Evolutionary conservation across 2,888 invertebrate species (phyloP), one percentile per base, ranked within the genome.

Genomic region (Nomada goodeniana): DNA sequence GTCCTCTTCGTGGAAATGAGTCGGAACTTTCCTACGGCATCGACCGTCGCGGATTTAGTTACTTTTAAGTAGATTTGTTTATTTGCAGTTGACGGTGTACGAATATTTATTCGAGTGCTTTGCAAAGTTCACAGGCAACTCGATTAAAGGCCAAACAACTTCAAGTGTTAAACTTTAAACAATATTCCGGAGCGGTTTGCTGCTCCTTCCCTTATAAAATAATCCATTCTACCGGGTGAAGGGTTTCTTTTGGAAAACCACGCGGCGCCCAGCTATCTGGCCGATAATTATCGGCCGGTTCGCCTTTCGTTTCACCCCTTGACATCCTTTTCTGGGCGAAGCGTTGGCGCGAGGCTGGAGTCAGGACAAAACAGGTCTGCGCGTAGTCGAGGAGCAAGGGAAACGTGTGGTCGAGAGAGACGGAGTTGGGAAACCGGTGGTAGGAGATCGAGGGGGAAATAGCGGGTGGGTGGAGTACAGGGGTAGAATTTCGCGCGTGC

Each of bases 401-500:
- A 71, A 42, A 59, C 47, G 67, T 23, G 61, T 15, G 76, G 57
- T 29, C n/a, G 64, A 55, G 60, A 53, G 76, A 18, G 67, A 83
- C 76, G 77, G 63, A 59, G 75, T 68, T n/a, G 65, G 76, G 75
- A 63, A 69, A 76, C 47, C 72, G 78, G 64, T 69, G 81, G 82
- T 36, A 20, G 69, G 82, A 53, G 70, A 53, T 55, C 63, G 29
- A 53, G 68, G 60, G 87, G 79, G 23, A 23, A 79, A 72, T 15
- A 57, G 71, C 82, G 57, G 80, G 70, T 83, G 64, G 87, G 70
- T 20, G 80, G 78, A 73, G 86, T 70, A 78, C 79, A 88, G 91
- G 88, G 91, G 90, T 86, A 90, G 90, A 92, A 92, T 92, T 93
- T 93, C 93, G 93, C 93, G 93, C 92, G 92, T 92, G 93, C 93